Percentiles rank a stretch among this genome's conserved stretches.
Evolutionary conservation across 2,113 vertebrate species (phyloP).

Genomic region (Saguinus imperator): DNA sequence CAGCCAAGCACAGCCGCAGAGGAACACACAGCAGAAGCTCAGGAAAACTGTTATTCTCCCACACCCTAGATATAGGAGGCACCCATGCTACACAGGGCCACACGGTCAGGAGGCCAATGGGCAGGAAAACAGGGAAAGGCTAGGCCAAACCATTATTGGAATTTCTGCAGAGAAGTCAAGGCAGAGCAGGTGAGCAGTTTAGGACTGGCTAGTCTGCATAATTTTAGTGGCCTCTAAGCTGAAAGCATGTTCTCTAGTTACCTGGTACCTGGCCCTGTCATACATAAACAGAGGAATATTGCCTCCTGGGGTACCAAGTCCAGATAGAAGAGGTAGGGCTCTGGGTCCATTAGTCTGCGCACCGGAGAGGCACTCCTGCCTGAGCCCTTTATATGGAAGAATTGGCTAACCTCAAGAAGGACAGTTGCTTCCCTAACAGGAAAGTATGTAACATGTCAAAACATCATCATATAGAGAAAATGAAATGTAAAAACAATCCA

Average conservation of each 20-base stretch:
- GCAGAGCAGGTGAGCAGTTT: background rate
- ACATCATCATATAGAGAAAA: background rate
- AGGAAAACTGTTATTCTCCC: fast-evolving
- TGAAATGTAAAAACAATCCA: background rate
- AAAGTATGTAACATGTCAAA: background rate
- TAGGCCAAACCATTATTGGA: too few relatives aligned
- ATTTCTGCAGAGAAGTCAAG: background rate
- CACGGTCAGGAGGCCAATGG: fast-evolving
- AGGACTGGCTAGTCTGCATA: background rate
- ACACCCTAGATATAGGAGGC: background rate
- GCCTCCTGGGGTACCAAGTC: background rate
- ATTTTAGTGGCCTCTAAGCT: background rate
- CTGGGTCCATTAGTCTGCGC: background rate
- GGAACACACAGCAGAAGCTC: background rate
- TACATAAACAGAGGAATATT: background rate
- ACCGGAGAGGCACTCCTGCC: background rate
- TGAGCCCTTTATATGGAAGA: background rate
- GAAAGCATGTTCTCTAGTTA: fast-evolving
- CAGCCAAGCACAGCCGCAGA: background rate
- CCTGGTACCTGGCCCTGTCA: too few relatives aligned
- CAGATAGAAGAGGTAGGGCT: fast-evolving
- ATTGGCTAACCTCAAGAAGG: background rate
- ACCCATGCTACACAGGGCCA: fast-evolving
- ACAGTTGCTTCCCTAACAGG: background rate
- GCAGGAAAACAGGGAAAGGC: fast-evolving